phyloP scores from a whole-genome alignment of 35 echinoderm and acorn worm genomes.

The Ptychodera flava region DNA sequence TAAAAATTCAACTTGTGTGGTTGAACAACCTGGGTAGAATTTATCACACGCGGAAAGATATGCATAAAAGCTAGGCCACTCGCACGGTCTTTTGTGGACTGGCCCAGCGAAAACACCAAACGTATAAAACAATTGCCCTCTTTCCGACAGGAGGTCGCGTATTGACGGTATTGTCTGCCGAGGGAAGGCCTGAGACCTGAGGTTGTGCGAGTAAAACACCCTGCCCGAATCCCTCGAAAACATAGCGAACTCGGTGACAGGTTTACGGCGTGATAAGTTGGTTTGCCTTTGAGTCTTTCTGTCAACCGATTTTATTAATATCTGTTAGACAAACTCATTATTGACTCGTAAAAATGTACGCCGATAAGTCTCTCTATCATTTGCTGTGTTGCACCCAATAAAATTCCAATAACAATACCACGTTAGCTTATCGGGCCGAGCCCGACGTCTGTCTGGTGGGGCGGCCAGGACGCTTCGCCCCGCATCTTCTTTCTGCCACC shows the following conservation, averaged over 20 bases:
- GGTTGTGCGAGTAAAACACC: no score
- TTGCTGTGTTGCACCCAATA: background rate
- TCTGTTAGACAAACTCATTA: background rate
- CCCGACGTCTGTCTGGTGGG: background rate
- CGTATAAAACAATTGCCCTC: no score
- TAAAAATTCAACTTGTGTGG: background rate
- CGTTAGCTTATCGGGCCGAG: background rate
- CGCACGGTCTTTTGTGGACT: no score
- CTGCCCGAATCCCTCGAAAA: no score
- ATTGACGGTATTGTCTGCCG: no score
- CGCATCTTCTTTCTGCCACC: background rate
- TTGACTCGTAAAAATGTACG: background rate
- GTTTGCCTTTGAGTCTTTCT: background rate
- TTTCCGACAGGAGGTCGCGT: no score
- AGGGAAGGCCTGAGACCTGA: no score
- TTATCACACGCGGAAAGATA: no score
- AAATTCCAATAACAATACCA: background rate
- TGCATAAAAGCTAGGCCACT: no score
- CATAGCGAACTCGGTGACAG: background rate
- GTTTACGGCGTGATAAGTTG: background rate
- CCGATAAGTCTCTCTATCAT: background rate
- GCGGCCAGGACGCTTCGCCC: background rate
- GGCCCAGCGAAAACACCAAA: no score
- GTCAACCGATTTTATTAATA: background rate
- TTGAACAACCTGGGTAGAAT: background rate